A percentile compares a stretch with the other conserved stretches of the same genome.
Conservation (phyloP, 2,888 invertebrate species). For the Patella depressa region DNA sequence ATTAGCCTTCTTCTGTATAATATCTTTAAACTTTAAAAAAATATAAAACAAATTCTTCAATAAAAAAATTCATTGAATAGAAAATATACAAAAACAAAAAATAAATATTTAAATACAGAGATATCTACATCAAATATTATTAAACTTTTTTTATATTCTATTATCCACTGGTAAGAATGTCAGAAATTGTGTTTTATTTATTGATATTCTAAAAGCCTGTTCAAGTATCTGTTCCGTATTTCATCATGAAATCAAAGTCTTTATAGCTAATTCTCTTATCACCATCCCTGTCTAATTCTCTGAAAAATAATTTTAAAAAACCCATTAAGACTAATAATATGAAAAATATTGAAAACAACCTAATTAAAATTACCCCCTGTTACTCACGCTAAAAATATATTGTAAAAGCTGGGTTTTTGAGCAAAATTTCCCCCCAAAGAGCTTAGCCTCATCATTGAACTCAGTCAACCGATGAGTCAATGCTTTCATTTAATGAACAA, state of each 20-base stretch:
- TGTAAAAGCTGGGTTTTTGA: too few relatives aligned
- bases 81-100: neutral
- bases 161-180: neutral
- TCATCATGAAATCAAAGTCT: constrained; percentile 70
- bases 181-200: neutral
- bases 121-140: constrained; percentile 22
- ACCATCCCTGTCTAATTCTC: constrained; percentile 68
- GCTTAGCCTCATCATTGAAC: too few relatives aligned
- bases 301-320: constrained; percentile 38
- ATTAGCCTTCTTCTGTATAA: too few relatives aligned
- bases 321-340: too few relatives aligned
- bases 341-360: too few relatives aligned
- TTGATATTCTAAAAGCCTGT: neutral
- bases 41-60: neutral
- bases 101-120: neutral
- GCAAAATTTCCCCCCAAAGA: too few relatives aligned
- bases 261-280: constrained; percentile 69
- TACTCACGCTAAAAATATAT: too few relatives aligned
- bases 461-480: too few relatives aligned
- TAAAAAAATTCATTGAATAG: neutral
- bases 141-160: too few relatives aligned
- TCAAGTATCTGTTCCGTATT: constrained; percentile 49
- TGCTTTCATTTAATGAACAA: too few relatives aligned
- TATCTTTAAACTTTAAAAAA: neutral
- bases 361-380: too few relatives aligned